Evolutionary conservation across 1,140 invertebrate genomes (phyloP), one percentile per base, ranked within the genome.

Genomic region (Ceratina australensis): DNA sequence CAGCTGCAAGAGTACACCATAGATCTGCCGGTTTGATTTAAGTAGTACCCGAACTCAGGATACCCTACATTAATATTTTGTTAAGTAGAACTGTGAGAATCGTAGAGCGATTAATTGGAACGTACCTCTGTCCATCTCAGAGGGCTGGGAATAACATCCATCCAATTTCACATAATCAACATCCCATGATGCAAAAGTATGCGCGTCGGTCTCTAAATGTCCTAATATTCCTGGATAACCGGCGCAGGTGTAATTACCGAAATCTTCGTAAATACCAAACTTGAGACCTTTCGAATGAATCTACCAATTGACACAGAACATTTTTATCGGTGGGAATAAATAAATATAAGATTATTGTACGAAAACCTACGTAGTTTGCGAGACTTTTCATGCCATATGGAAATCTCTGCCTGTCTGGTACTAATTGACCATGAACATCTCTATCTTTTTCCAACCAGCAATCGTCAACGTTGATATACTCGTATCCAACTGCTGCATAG

Each of bases 1-100:
- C 98, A 99, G 91, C 97, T 98, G 92, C 98, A 99, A 0, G 98
- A 98, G 91, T 98, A 99, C 22, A 99, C 93, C 95, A 99, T 99
- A n/a, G 95, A 94, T 64, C 96, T 93, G 18, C 97, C 97, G 28
- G 98, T 99, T 84, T 94, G 94, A 93, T 96, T 99, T 59, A 99
- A 92, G 80, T 96, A 95, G 50, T 93, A 95, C 13, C 97, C 97
- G 93, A 99, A 99, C 84, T 96, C 95, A 0, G 98, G 96, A 92
- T 99, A 99, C 61, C 95, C 96, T 96, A 88, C 84, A 82, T 81
- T 76, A 80, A 75, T 56, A 8, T 3, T 8, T 63, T 1, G 42
- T 26, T 7, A 47, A 24, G 2, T 24, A 42, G 24, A 22, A 65
- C 18, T 8, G 15, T 15, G 26, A 8, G 52, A 0, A 0, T 18